phyloP scores from a whole-genome alignment of 2,888 invertebrate species.

The Linyphia triangularis region DNA sequence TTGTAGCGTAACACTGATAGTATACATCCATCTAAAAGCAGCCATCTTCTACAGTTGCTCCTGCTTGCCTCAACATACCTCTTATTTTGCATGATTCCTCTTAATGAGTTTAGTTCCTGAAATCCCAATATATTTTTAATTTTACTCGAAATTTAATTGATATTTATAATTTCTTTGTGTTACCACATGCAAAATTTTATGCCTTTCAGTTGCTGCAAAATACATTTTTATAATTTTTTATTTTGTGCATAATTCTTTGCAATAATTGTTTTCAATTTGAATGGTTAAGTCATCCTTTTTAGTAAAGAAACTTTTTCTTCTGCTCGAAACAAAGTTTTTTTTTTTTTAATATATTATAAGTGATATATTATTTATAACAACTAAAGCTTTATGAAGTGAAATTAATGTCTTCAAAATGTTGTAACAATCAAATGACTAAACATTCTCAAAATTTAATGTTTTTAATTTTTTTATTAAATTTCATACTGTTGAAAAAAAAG shows the following conservation, averaged over 20 bases:
- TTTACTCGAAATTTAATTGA: neutral
- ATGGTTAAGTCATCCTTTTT: constrained; percentile 43
- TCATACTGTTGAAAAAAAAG: constrained; percentile 13
- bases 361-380: too few species aligned
- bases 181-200: neutral
- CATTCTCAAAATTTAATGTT: neutral
- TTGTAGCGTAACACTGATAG: constrained; percentile 33
- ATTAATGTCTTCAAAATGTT: neutral
- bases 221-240: constrained; percentile 20
- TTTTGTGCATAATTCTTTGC: constrained; percentile 60
- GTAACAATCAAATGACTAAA: neutral
- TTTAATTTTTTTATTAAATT: neutral
- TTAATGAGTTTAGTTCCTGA: neutral
- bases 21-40: constrained; percentile 17
- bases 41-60: constrained; percentile 54
- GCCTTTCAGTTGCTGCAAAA: constrained; percentile 9
- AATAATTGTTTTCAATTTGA: constrained; percentile 19
- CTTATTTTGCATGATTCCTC: constrained; percentile 40
- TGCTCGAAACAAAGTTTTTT: too few species aligned
- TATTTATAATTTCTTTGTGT: neutral
- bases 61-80: constrained; percentile 25
- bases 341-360: neutral
- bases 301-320: too few species aligned
- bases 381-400: neutral
- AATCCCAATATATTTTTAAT: neutral